Percentiles rank a stretch among this genome's conserved stretches.
phyloP scores from a whole-genome alignment of 2,113 vertebrate species.

The Puma concolor region DNA sequence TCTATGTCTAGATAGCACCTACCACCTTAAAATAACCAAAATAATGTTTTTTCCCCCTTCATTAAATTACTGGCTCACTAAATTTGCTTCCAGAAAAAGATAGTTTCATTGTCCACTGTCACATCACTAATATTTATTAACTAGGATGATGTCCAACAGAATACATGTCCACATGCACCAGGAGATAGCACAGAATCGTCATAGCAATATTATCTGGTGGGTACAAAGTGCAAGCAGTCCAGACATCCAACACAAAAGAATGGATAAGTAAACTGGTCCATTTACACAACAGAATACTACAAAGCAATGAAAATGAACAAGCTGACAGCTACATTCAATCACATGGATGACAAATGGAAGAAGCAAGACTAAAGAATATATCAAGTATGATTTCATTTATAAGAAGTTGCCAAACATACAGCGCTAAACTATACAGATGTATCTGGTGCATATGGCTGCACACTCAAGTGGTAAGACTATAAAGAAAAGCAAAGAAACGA shows the following conservation, averaged over 20 bases:
- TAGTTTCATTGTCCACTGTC: not conserved
- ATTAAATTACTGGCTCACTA: not conserved
- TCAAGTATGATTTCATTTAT: not conserved
- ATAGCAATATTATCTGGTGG: not conserved
- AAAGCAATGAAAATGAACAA: not conserved
- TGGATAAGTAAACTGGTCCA: not conserved
- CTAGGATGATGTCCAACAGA: not conserved
- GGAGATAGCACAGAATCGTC: not conserved
- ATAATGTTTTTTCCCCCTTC: not conserved
- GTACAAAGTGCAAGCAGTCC: not conserved
- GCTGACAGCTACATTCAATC: not conserved
- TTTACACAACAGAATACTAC: not conserved
- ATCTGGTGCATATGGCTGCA: not conserved
- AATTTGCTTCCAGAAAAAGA: conserved; percentile 4
- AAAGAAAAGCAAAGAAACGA: not conserved
- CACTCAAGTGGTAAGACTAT: not conserved
- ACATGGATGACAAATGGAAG: not conserved
- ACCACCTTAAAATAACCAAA: not conserved
- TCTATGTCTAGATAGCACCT: not conserved
- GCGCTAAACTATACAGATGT: not conserved
- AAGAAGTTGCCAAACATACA: not conserved
- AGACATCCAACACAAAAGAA: not conserved
- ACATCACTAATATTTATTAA: not conserved
- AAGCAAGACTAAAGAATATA: not conserved
- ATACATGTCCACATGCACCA: not conserved